A percentile compares a stretch with the other conserved stretches of the same genome.
These are phyloP conservation scores for Heliconius nattereri DNA, from an alignment of 1,140 invertebrate genomes.

Conservation along the genomic window DNA sequence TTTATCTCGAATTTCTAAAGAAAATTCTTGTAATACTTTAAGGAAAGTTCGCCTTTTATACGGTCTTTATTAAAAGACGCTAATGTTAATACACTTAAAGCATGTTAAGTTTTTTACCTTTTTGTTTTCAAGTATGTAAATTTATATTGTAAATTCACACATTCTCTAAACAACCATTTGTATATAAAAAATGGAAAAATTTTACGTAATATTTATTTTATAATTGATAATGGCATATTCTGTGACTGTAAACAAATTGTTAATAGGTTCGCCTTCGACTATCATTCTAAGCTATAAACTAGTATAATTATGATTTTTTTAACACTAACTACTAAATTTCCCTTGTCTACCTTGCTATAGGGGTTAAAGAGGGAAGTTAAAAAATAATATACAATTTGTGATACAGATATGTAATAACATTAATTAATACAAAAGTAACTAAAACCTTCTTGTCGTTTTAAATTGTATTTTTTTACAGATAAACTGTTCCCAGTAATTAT, in stretches of 20 bases:
- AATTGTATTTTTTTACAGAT: background rate
- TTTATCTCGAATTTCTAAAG: constrained; percentile 70
- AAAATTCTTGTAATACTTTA: constrained; percentile 51
- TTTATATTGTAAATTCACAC: background rate
- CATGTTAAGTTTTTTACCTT: constrained; percentile 23
- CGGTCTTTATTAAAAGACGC: constrained; percentile 37
- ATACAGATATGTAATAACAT: background rate
- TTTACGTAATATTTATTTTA: too few relatives aligned
- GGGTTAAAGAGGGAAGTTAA: too few relatives aligned
- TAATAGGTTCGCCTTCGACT: too few relatives aligned
- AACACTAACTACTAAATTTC: too few relatives aligned
- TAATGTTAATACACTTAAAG: constrained; percentile 33
- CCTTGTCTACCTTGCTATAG: too few relatives aligned
- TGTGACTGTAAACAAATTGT: too few relatives aligned
- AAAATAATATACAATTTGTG: too few relatives aligned
- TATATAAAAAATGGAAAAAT: too few relatives aligned
- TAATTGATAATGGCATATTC: too few relatives aligned
- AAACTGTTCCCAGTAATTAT: background rate
- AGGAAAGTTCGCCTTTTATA: constrained; percentile 24
- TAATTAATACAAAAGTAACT: background rate
- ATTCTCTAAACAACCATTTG: background rate
- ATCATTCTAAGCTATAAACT: too few relatives aligned
- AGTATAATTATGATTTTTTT: too few relatives aligned
- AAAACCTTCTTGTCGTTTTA: background rate
- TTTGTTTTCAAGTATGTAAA: background rate